Conservation (phyloP, 2,113 vertebrate species). For the Daboia siamensis region DNA sequence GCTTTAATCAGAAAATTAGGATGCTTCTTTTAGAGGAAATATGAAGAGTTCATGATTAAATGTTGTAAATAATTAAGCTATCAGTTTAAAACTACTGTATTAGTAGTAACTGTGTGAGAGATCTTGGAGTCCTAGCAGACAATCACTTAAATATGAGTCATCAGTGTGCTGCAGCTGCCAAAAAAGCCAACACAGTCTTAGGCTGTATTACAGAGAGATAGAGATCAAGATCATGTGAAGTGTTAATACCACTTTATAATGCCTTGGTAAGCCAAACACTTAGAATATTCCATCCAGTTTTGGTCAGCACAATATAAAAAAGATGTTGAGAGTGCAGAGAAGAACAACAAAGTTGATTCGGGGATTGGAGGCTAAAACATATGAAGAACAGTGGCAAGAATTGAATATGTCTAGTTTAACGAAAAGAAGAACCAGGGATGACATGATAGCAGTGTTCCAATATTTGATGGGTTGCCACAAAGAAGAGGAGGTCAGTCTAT, state of each 20-base stretch:
- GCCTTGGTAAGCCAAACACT: not conserved
- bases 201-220: not conserved
- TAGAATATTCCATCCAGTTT: not conserved
- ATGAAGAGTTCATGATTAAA: not conserved
- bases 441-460: not conserved
- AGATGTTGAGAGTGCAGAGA: not conserved
- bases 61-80: not conserved
- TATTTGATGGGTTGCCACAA: not conserved
- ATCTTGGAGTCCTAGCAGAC: not conserved
- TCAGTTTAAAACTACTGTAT: not conserved
- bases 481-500: not conserved
- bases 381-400: not conserved
- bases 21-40: not conserved
- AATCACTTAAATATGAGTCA: not conserved
- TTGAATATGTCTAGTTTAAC: not conserved
- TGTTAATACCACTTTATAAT: not conserved
- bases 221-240: not conserved
- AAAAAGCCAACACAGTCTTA: not conserved
- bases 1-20: not conserved
- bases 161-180: not conserved
- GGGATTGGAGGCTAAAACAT: not conserved
- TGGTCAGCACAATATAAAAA: not conserved
- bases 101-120: not conserved
- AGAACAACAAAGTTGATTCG: not conserved
- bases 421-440: too few relatives aligned